A percentile compares a stretch with the other conserved stretches of the same genome.
Evolutionary conservation across 2,113 vertebrate species (phyloP).

Genomic region (Sporophila hypoxantha): DNA sequence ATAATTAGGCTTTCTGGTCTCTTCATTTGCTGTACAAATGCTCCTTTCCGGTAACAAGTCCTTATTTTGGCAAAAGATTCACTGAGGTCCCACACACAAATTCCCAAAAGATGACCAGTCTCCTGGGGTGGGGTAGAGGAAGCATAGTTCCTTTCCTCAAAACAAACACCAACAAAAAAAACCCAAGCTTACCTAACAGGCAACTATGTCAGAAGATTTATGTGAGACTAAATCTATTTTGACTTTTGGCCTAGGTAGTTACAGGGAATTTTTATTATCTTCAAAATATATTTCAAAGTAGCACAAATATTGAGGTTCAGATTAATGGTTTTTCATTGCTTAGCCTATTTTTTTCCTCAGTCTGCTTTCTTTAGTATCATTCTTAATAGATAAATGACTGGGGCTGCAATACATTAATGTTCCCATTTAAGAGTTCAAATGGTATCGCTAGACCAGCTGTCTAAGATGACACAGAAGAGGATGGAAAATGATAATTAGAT

Average conservation of each 20-base stretch:
- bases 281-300: neutral
- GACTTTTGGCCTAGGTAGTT: neutral
- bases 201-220: neutral
- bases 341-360: neutral
- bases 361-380: neutral
- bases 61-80: neutral
- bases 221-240: neutral
- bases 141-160: neutral
- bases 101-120: neutral
- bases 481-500: slow-evolving; percentile 35
- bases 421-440: slow-evolving; percentile 14
- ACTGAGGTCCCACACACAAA: neutral
- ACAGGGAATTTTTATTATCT: neutral
- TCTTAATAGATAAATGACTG: neutral
- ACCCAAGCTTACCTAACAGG: neutral
- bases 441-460: neutral
- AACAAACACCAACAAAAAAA: neutral
- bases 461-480: slow-evolving; percentile 3
- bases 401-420: neutral
- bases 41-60: neutral
- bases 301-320: neutral
- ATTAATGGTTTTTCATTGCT: neutral
- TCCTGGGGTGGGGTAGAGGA: neutral
- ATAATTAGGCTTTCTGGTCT: neutral
- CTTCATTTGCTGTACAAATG: neutral